phyloP scores from a whole-genome alignment of 2,113 vertebrate species.

The Felis catus region F.catus_Fca126_mat1.0 CM031411.1:85350001-85350500 shows the following conservation, averaged over 20 bases:
- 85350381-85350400: no score
- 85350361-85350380: no score
- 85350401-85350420: no score
- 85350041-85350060: background rate
- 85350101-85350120: background rate
- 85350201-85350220: background rate
- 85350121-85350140: background rate
- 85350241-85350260: background rate
- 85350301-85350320: no score
- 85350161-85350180: background rate
- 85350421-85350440: no score
- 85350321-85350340: no score
- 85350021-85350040: background rate
- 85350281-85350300: background rate
- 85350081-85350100: background rate
- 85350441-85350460: no score
- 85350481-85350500: no score
- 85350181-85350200: background rate
- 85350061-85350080: background rate
- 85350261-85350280: background rate
- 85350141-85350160: background rate
- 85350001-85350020: background rate
- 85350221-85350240: background rate
- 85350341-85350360: no score
- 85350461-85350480: no score